Percentiles rank a stretch among this genome's conserved stretches.
Conservation (phyloP, 2,888 invertebrate species). For the Drosophila kuntzei region DNA sequence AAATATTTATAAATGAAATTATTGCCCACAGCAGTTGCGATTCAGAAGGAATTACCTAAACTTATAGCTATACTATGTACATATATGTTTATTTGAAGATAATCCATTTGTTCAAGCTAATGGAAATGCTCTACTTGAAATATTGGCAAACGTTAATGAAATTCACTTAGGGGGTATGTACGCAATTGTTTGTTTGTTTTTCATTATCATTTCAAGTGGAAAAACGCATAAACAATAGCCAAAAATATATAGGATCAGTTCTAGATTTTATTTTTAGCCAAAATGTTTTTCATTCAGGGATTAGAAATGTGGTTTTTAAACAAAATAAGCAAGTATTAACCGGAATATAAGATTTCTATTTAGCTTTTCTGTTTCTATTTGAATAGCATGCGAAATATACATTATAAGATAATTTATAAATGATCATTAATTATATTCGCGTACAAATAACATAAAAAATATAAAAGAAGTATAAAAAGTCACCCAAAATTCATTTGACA, state of each 20-base stretch:
- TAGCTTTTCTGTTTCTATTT: slow-evolving; percentile 8
- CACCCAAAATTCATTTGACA: slow-evolving; percentile 54
- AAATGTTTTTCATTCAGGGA: slow-evolving; percentile 29
- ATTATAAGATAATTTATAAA: slow-evolving; percentile 32
- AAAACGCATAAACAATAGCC: slow-evolving; percentile 51
- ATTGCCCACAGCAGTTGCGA: slow-evolving; percentile 20
- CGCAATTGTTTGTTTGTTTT: slow-evolving; percentile 27
- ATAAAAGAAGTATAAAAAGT: slow-evolving; percentile 31
- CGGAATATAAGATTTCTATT: slow-evolving; percentile 14
- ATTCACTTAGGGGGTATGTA: slow-evolving; percentile 25
- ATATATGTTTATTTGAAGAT: slow-evolving; percentile 26
- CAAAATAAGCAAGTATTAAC: slow-evolving; percentile 4
- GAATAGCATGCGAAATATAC: slow-evolving; percentile 1
- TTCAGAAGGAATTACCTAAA: slow-evolving; percentile 10
- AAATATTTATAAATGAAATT: slow-evolving; percentile 22
- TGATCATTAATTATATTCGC: slow-evolving; percentile 33
- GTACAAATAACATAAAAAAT: slow-evolving; percentile 1
- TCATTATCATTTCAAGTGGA: slow-evolving; percentile 38
- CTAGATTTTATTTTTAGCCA: slow-evolving; percentile 48
- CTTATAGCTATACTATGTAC: not conserved
- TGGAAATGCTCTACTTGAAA: slow-evolving; percentile 39
- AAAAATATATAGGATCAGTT: slow-evolving; percentile 16
- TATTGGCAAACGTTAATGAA: slow-evolving; percentile 27
- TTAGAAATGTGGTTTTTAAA: slow-evolving; percentile 23
- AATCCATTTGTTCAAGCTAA: slow-evolving; percentile 23